phyloP scores from a whole-genome alignment of 2,888 invertebrate genomes.

The Yponomeuta evonymella region DNA sequence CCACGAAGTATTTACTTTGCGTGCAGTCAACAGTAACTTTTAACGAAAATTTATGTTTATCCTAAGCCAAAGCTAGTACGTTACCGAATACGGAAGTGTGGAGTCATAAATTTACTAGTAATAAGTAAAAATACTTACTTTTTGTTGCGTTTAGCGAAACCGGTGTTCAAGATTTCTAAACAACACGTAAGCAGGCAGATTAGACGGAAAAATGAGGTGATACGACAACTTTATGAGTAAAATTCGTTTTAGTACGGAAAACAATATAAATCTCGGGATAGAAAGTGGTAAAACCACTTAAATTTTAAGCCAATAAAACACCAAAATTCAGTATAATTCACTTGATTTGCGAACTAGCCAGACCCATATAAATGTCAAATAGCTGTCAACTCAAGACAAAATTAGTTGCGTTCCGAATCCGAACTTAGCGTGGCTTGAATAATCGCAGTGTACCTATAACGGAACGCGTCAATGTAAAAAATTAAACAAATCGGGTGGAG shows the following conservation, averaged over 20 bases:
- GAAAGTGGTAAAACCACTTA: not conserved
- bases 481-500: too few relatives aligned
- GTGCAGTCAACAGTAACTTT: not conserved
- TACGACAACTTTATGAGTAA: not conserved
- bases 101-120: not conserved
- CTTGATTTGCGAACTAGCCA: not conserved
- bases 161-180: not conserved
- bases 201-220: not conserved
- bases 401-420: not conserved
- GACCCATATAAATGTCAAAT: not conserved
- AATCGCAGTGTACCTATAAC: too few relatives aligned
- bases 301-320: not conserved
- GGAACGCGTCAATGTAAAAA: too few relatives aligned
- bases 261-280: not conserved
- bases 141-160: not conserved
- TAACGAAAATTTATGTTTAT: not conserved
- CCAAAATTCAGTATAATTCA: not conserved
- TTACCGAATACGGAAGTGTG: not conserved
- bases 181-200: constrained; percentile 1
- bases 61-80: not conserved
- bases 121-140: constrained; percentile 5
- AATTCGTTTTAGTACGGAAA: not conserved
- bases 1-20: not conserved
- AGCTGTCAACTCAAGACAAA: not conserved
- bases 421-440: not conserved